Conservation (phyloP, 2,797 vertebrate species). For the Coranthus polyacanthus region DNA sequence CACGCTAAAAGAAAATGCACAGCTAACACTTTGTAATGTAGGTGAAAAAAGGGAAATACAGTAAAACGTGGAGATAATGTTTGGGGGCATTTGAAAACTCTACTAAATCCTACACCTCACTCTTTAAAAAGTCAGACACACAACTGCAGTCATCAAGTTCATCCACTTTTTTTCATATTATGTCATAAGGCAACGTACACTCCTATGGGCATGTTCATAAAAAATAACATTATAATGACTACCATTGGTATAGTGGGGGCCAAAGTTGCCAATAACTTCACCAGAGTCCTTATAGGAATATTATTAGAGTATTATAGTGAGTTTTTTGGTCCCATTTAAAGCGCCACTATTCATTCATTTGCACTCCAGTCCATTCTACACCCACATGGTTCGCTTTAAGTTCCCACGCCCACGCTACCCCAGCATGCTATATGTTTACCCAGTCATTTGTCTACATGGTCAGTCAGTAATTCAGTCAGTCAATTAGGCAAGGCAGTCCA, state of each 20-base stretch:
- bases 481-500: conserved; percentile 70
- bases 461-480: conserved; percentile 64
- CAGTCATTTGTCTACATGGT: conserved; percentile 59
- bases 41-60: background rate
- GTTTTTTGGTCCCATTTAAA: conserved; percentile 5
- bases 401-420: conserved; percentile 77
- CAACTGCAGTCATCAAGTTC: too few relatives aligned
- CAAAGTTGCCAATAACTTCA: conserved; percentile 1
- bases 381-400: conserved; percentile 29
- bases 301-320: conserved; percentile 4
- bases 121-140: background rate
- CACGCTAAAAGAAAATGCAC: conserved; percentile 1
- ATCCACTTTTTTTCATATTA: too few relatives aligned
- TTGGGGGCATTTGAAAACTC: background rate
- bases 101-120: background rate
- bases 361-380: conserved; percentile 4
- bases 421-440: conserved; percentile 60
- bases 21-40: conserved; percentile 13
- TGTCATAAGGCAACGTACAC: too few relatives aligned
- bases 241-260: background rate
- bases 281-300: conserved; percentile 6
- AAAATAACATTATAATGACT: background rate
- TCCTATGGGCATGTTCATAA: too few relatives aligned
- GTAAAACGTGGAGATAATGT: background rate
- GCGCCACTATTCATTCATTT: conserved; percentile 4